Conservation (phyloP, 2,797 vertebrate species). For the Helicolenus hilgendorfi region DNA sequence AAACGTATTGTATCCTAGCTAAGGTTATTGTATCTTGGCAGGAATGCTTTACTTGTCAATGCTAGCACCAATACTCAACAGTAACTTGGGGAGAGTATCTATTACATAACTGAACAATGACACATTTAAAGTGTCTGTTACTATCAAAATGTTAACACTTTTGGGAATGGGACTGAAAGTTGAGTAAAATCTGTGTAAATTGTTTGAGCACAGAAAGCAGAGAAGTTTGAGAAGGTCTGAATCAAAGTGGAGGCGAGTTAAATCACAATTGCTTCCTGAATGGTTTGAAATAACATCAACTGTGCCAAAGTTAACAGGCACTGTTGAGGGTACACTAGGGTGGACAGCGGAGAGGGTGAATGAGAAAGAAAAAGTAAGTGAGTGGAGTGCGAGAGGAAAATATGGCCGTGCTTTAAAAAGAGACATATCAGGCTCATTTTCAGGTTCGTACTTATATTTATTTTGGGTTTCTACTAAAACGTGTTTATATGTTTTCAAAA, state of each 20-base stretch:
- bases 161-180: neutral
- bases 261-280: constrained; percentile 79
- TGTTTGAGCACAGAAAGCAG: constrained; percentile 44
- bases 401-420: neutral
- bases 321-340: constrained; percentile 1
- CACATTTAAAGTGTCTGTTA: neutral
- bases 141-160: neutral
- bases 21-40: neutral
- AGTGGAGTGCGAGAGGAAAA: neutral
- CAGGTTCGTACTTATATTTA: no score
- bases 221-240: constrained; percentile 53
- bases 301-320: constrained; percentile 73
- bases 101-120: neutral
- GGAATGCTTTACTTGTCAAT: neutral
- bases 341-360: neutral
- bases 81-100: neutral
- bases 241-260: constrained; percentile 68
- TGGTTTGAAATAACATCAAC: constrained; percentile 65
- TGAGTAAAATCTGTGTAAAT: neutral
- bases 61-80: neutral
- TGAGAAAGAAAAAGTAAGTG: neutral
- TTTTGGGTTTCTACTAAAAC: no score
- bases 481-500: no score
- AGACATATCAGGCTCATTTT: neutral
- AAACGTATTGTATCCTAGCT: neutral